Evolutionary conservation across 2,888 invertebrate species (phyloP), one percentile per base, ranked within the genome.

Genomic region (Tetranychus truncatus): DNA sequence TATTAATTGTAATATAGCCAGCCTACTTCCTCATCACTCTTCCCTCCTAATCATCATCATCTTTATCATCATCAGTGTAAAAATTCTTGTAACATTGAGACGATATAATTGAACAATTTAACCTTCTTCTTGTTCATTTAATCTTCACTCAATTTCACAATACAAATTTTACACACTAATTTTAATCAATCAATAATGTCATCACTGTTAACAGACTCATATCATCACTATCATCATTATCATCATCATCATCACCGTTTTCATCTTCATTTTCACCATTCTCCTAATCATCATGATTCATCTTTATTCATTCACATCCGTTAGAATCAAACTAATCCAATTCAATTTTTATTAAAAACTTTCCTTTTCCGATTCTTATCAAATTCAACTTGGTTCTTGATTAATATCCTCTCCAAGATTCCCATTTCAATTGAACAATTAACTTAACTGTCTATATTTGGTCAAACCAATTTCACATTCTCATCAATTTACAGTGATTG

Each of bases 301-400:
- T 55, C 55, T 55, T 55, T 55, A 15, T 55, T 15, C 15, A 55
- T 55, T 15, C 55, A 55, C 55, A 55, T 55, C 55, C 55, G 55
- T 55, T 55, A 55, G 11, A 55, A 55, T 55, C 55, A 55, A 15
- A 55, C 9, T 55, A 55, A 55, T 55, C 55, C 55, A 55, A 55
- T 55, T 55, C 55, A 55, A 55, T 55, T 15, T 55, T 55, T 15
- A 55, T 55, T 15, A 55, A 15, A 15, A 55, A 15, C 55, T 55
- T 55, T 55, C 55, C 55, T 55, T 55, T 55, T 55, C 55, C 55
- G 55, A 55, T 55, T 55, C 55, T 55, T 55, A 55, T 55, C 55
- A 15, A 15, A 55, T 15, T 55, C 55, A 55, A 55, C 55, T 15
- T 15, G 15, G 3, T 6, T 15, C 9, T 9, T 55, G 55, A 15